These are phyloP conservation scores for Darevskia nairensis DNA, from an alignment of 2,797 vertebrate genomes.

Conservation along the genomic window DNA sequence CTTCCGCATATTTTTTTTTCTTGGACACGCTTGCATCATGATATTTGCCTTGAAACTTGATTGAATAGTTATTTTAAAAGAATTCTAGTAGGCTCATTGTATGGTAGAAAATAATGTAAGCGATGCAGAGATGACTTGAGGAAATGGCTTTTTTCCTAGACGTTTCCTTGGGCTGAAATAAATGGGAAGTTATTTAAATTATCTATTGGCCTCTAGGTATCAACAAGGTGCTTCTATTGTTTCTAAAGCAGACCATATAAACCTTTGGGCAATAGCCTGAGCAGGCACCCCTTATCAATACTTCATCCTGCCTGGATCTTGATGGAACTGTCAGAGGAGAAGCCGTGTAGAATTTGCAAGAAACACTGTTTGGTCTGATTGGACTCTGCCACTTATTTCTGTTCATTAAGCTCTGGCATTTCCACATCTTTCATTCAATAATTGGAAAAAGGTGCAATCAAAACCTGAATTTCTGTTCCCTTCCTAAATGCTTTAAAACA, in stretches of 20 bases:
- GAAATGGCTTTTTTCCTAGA: background rate
- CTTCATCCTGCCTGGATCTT: background rate
- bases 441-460: constrained; percentile 29
- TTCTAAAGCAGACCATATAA: background rate
- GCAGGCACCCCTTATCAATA: background rate
- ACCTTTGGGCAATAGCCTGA: background rate
- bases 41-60: background rate
- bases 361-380: background rate
- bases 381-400: constrained; percentile 38
- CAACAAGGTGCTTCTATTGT: background rate
- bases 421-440: constrained; percentile 20
- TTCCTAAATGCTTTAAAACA: constrained; percentile 31
- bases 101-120: background rate
- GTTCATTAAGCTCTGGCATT: background rate
- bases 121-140: background rate
- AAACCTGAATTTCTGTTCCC: constrained; percentile 35
- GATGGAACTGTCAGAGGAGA: background rate
- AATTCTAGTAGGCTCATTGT: background rate
- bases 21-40: background rate
- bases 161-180: background rate
- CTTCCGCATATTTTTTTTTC: background rate
- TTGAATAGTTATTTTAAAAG: background rate
- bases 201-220: background rate
- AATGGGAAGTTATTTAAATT: background rate
- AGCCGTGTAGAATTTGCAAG: background rate